Conservation (phyloP, 2,888 invertebrate genomes). For the Dolichomitus sp. region DNA sequence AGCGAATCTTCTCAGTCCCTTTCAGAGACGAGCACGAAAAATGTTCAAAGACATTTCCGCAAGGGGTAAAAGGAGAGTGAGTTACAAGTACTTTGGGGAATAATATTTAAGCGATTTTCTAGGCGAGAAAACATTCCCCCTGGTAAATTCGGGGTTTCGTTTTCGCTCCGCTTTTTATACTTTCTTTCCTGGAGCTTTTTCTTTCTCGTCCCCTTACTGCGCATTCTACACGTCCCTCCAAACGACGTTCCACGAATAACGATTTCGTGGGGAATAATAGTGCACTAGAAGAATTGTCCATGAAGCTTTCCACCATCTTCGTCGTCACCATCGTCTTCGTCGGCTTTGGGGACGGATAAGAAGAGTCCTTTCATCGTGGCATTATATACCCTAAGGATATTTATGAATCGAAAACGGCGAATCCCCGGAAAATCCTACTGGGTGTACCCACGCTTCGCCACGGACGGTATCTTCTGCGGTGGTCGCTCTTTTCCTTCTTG, state of each 20-base stretch:
- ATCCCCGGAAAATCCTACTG: conserved; percentile 74
- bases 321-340: conserved; percentile 38
- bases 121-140: conserved; percentile 46
- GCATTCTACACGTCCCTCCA: neutral
- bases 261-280: conserved; percentile 68
- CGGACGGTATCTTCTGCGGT: conserved; percentile 34
- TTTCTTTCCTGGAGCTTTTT: conserved; percentile 14
- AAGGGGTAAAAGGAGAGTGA: conserved; percentile 10
- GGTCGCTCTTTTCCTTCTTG: conserved; percentile 30
- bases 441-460: conserved; percentile 33
- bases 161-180: conserved; percentile 25
- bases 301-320: conserved; percentile 14
- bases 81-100: conserved; percentile 26
- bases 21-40: conserved; percentile 18
- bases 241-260: conserved; percentile 61
- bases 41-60: conserved; percentile 56
- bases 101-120: conserved; percentile 61
- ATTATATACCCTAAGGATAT: conserved; percentile 76
- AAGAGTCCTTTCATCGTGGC: conserved; percentile 72
- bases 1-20: conserved; percentile 15
- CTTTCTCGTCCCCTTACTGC: neutral
- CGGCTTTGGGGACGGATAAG: conserved; percentile 36
- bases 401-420: conserved; percentile 76
- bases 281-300: conserved; percentile 55
- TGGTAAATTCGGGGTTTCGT: conserved; percentile 39